Evolutionary conservation across 2,888 invertebrate genomes (phyloP), one percentile per base, ranked within the genome.

Genomic region (Noctua janthina): DNA sequence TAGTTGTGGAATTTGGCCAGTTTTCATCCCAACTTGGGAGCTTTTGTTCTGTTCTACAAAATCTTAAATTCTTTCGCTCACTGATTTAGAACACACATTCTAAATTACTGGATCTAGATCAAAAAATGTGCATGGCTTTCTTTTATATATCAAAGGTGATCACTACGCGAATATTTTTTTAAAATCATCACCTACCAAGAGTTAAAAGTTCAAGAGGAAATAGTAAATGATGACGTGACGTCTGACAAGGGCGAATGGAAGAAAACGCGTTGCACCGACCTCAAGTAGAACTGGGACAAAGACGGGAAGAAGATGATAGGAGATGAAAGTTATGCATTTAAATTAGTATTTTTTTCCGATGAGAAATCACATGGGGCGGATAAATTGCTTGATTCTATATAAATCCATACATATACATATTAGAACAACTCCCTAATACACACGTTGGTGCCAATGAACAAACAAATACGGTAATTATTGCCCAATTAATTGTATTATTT

Each of bases 381-480:
- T 6, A 6, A 10, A 66, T 0, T 6, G 43, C 15, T n/a, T n/a
- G 43, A n/a, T 68, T 69, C 17, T 39, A 72, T 17, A 49, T 62
- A 79, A 23, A 54, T 6, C 39, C 10, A 51, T 49, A 11, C 8
- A 1, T 29, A 29, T 39, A 8, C 1, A 6, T 23, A 29, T 29
- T 20, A 51, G 0, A 81, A 43, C n/a, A 35, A 74, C 10, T 15
- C 66, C 17, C 51, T 8, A 68, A 51, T 54, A 11, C 20, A 51
- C n/a, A 68, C 11, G 8, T 29, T 51, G 7, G 11, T 66, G 79
- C 78, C 81, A 78, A 83, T 85, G 76, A 83, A 84, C 84, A 82
- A 85, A 74, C 54, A 85, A 74, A 78, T 66, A 84, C 78, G 66
- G 78, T 76, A 78, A 76, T 89, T 80, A 87, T 88, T 90, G 81